A percentile compares a stretch with the other conserved stretches of the same genome.
Conservation (phyloP, 2,797 vertebrate genomes). For the Pteronotus mesoamericanus region DNA sequence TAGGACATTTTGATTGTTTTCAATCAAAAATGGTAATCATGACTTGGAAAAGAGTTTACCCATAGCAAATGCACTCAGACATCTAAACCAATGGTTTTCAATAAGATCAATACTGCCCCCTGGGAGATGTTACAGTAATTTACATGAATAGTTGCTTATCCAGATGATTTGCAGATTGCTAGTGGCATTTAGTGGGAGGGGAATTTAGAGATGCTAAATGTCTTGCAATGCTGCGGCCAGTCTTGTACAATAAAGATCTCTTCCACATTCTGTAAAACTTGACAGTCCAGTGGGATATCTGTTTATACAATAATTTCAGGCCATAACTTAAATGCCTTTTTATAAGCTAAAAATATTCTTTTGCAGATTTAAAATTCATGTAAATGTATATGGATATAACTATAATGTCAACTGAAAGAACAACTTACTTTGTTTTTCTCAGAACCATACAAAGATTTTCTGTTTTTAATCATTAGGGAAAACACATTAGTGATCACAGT, state of each 20-base stretch:
- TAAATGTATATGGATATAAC: background rate
- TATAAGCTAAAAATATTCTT: background rate
- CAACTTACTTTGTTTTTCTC: background rate
- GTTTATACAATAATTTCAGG: background rate
- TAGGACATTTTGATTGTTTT: background rate
- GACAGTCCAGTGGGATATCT: background rate
- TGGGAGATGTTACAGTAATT: background rate
- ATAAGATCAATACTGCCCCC: background rate
- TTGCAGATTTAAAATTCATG: background rate
- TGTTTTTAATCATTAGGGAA: background rate
- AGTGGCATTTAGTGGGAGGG: background rate
- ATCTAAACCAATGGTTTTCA: background rate
- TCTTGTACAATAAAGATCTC: background rate
- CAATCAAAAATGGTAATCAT: background rate
- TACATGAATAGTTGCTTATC: background rate
- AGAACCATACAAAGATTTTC: background rate
- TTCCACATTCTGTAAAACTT: background rate
- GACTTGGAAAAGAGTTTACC: background rate
- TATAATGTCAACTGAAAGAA: slow-evolving; percentile 9
- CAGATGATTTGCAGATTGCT: background rate
- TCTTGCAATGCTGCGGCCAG: background rate
- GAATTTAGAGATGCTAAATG: background rate
- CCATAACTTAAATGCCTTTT: background rate
- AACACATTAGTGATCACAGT: background rate
- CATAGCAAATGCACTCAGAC: background rate